Conservation (phyloP, 1,140 invertebrate species). For the Cyclina sinensis region DNA sequence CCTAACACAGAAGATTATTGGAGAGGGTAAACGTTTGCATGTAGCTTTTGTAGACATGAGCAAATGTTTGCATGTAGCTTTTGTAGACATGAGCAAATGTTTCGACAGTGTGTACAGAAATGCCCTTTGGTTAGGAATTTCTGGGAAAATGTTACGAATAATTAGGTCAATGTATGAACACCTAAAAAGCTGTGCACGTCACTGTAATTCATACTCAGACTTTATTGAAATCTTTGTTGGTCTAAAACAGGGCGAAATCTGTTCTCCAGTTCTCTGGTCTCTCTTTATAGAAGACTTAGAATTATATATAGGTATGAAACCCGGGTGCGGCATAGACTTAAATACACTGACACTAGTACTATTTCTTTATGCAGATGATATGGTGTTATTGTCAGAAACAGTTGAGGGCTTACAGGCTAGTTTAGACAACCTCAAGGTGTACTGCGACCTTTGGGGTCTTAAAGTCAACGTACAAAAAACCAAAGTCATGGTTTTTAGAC, state of each 20-base stretch:
- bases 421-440: too few species aligned
- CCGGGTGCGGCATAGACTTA: neutral
- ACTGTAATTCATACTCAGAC: neutral
- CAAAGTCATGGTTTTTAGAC: neutral
- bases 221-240: too few species aligned
- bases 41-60: too few species aligned
- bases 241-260: too few species aligned
- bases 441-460: too few species aligned
- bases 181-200: neutral
- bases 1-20: neutral
- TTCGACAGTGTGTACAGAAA: neutral
- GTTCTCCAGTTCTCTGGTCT: constrained; percentile 44
- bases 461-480: neutral
- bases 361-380: constrained; percentile 44
- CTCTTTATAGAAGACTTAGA: constrained; percentile 50
- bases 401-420: too few species aligned
- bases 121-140: neutral
- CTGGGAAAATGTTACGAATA: too few species aligned
- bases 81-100: too few species aligned
- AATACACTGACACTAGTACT: constrained; percentile 29
- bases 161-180: too few species aligned
- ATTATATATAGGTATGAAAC: constrained; percentile 44
- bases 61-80: too few species aligned
- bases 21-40: neutral
- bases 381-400: neutral